Percentiles rank a stretch among this genome's conserved stretches.
These are phyloP conservation scores for Diorhabda carinulata DNA, from an alignment of 1,140 invertebrate species.

Conservation along the genomic window DNA sequence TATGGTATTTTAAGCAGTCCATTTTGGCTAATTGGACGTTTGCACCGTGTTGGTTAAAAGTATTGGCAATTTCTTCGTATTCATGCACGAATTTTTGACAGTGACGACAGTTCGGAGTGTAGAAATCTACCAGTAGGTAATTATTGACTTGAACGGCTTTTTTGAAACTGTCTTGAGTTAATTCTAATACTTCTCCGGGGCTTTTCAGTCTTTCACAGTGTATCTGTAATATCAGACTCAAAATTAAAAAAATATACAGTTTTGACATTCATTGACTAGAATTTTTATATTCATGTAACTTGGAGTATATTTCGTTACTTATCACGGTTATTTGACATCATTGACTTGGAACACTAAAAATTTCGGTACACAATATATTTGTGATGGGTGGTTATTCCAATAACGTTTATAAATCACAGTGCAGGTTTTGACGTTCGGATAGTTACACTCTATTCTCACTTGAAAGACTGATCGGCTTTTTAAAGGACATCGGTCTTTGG, in stretches of 20 bases:
- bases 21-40: slow-evolving; percentile 6
- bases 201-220: neutral
- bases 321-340: neutral
- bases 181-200: slow-evolving; percentile 2
- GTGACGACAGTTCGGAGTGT: slow-evolving; percentile 7
- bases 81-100: slow-evolving; percentile 11
- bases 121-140: slow-evolving; percentile 18
- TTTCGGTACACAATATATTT: too few relatives aligned
- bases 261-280: neutral
- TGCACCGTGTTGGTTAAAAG: neutral
- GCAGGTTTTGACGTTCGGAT: too few relatives aligned
- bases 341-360: too few relatives aligned
- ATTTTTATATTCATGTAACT: neutral
- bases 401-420: too few relatives aligned
- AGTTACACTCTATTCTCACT: too few relatives aligned
- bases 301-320: neutral
- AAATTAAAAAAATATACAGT: neutral
- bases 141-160: neutral
- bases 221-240: neutral
- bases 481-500: too few relatives aligned
- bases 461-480: too few relatives aligned
- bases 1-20: neutral
- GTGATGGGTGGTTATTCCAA: too few relatives aligned
- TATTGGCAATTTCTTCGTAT: slow-evolving; percentile 3
- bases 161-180: slow-evolving; percentile 4